Evolutionary conservation across 2,113 vertebrate species (phyloP), one percentile per base, ranked within the genome.

Genomic region (Jaculus jaculus): DNA sequence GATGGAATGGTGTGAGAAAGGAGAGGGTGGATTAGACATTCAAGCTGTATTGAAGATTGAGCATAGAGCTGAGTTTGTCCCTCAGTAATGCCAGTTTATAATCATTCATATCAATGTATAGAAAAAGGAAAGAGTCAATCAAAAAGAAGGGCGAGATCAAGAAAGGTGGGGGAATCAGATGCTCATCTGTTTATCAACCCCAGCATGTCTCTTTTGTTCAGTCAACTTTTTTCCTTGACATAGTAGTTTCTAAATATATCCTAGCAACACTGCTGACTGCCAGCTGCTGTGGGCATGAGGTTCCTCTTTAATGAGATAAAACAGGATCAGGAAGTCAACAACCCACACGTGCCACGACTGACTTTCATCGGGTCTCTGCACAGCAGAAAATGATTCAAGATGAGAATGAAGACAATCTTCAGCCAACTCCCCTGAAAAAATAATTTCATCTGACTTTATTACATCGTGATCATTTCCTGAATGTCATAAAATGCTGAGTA

Each of bases 391-490:
- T 85, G 37, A 95, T 94, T 95, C 54, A 15, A 94, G 97, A 84
- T 92, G 84, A 97, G 97, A 97, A 72, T 88, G 90, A 96, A 95
- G 91, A 90, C 73, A 95, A 94, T 97, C 92, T 91, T 79, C 82
- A 94, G 47, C 71, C 82, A 96, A 93, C 95, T 84, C 80, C 54
- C 94, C 93, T 92, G 92, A 97, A 97, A 47, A 95, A 97, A 95
- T 90, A 96, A 95, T 97, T 97, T 97, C 97, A 72, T 87, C 85
- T 96, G 95, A 93, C 84, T 98, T 96, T 95, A 97, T 95, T 97
- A 87, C 74, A 89, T 96, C 96, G 97, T 97, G 93, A 97, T 97
- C 94, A 94, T 97, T 98, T 97, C 93, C 94, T 75, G 84, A 97
- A 97, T 87, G 89, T 84, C 0, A 13, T 97, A 97, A 97, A 97